Evolutionary conservation across 2,113 vertebrate genomes (phyloP), one percentile per base, ranked within the genome.

Genomic region (Heliornis fulica): DNA sequence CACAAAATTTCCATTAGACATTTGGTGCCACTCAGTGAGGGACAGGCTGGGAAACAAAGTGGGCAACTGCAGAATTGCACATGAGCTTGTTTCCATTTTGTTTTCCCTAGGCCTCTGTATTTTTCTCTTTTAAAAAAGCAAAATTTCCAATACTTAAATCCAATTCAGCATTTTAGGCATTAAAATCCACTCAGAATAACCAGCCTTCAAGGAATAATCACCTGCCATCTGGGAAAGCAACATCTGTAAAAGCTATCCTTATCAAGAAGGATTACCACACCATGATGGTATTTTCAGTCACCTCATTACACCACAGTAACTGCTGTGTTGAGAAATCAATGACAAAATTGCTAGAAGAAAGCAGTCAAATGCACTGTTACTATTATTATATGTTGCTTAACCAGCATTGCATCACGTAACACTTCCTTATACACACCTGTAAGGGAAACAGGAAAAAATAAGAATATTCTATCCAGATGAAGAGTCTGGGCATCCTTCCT

Each of bases 401-500:
- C 31, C 41, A 57, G 17, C 45, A 77, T 66, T 93, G 83, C 60
- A 80, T 29, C 60, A 74, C 21, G 2, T 20, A 57, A 34, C 23
- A 34, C 41, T 93, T 93, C 86, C 90, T 92, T 59, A 70, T 15
- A 59, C 60, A 80, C 88, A 94, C 75, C 90, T 96, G 83, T 93
- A 86, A 94, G 50, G 59, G 66, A 90, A 60, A 88, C 88, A 92
- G 90, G 89, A 94, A 94, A 95, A 97, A 96, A 95, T 94, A 94
- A 74, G 41, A 94, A 69, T 90, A 91, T 76, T 96, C 87, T 60
- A 63, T 60, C 57, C 48, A 93, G 78, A 96, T 56, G 75, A 87
- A 77, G 34, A 83, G 53, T 66, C 56, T 79, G 20, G 48, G 70
- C 61, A 94, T 94, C 72, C 93, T 94, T 94, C 87, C 90, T 95